Conservation (phyloP, 2,797 vertebrate genomes). For the Bucorvus abyssinicus region DNA sequence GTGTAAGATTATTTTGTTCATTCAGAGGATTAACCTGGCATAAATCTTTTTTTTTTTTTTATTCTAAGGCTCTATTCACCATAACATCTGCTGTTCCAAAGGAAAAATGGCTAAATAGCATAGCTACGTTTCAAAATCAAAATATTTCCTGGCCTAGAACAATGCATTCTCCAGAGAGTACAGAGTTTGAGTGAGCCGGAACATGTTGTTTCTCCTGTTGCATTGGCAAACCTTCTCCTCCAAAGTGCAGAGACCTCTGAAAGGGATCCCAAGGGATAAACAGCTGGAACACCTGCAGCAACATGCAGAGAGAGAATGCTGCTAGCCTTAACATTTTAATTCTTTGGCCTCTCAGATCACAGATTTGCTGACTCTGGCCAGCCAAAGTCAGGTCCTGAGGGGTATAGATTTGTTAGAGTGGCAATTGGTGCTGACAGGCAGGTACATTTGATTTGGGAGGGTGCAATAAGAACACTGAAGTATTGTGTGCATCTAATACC, state of each 20-base stretch:
- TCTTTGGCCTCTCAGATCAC: neutral
- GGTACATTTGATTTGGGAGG: rapidly evolving
- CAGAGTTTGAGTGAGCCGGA: constrained; percentile 2
- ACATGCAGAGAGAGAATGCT: neutral
- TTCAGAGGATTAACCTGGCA: neutral
- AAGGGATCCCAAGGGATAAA: neutral
- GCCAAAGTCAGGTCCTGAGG: neutral
- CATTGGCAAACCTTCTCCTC: neutral
- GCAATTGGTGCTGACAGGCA: neutral
- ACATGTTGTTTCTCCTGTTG: neutral
- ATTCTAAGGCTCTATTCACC: neutral
- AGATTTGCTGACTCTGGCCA: neutral
- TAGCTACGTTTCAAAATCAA: constrained; percentile 20
- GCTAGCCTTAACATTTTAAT: neutral
- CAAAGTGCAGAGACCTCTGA: neutral
- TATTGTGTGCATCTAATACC: rapidly evolving
- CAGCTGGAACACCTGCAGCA: neutral
- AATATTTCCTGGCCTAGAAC: constrained; percentile 12
- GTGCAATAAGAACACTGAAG: neutral
- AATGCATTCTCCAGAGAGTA: constrained; percentile 6
- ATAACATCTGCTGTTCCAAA: neutral
- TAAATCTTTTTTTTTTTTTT: neutral
- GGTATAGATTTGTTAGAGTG: neutral
- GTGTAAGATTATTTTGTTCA: neutral
- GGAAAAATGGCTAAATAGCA: neutral